A percentile compares a stretch with the other conserved stretches of the same genome.
Evolutionary conservation across 2,888 invertebrate genomes (phyloP).

Genomic region (Cremastobaeus sp.): DNA sequence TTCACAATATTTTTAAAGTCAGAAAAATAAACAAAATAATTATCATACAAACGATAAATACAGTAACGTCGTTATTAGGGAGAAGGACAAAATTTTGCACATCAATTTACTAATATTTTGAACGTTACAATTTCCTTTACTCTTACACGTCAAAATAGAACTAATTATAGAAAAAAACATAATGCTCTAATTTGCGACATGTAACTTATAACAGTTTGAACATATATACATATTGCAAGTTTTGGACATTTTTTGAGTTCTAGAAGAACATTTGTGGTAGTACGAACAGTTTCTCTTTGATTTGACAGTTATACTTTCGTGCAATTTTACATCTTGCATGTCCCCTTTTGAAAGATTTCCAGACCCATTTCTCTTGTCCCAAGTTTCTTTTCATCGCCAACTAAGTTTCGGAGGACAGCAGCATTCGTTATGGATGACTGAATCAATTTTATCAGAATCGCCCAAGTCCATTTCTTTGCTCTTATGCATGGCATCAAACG

Average conservation of each 20-base stretch:
- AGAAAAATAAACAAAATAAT: no score
- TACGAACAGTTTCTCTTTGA: not conserved
- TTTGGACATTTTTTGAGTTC: constrained; percentile 15
- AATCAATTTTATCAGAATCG: constrained; percentile 38
- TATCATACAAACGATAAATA: no score
- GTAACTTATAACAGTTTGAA: not conserved
- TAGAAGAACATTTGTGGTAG: not conserved
- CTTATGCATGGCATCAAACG: constrained; percentile 47
- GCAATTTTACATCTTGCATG: not conserved
- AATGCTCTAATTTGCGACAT: not conserved
- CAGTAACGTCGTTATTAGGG: no score
- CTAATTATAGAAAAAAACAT: no score
- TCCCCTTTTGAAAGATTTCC: not conserved
- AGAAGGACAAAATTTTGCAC: no score
- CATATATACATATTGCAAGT: not conserved
- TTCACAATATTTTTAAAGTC: no score
- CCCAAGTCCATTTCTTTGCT: constrained; percentile 58
- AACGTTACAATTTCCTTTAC: no score
- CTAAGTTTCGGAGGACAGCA: constrained; percentile 17
- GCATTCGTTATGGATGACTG: constrained; percentile 31
- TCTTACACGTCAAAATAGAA: no score
- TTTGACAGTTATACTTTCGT: not conserved
- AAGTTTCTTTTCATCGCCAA: no score
- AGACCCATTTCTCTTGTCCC: no score
- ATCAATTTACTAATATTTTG: no score